phyloP scores from a whole-genome alignment of 2,797 vertebrate genomes.

The Trachops cirrhosus region DNA sequence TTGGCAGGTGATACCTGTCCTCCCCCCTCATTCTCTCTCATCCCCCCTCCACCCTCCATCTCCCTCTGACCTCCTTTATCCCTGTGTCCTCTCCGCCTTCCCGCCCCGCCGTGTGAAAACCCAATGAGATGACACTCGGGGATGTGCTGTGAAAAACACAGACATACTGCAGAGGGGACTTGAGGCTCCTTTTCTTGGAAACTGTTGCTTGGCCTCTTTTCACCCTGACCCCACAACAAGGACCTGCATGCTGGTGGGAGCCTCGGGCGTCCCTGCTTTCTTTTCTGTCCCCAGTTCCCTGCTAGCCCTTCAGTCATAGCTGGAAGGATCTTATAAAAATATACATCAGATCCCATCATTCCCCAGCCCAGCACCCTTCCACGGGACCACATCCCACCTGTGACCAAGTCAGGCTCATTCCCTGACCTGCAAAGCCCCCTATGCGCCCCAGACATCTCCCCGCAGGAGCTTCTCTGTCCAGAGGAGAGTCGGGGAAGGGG shows the following conservation, averaged over 20 bases:
- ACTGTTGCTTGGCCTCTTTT: not conserved
- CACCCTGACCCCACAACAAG: not conserved
- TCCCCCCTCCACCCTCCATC: no score
- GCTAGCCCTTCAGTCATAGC: not conserved
- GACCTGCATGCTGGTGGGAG: not conserved
- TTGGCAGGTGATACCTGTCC: not conserved
- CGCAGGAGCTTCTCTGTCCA: no score
- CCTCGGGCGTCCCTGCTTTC: not conserved
- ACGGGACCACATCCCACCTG: not conserved
- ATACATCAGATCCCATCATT: not conserved
- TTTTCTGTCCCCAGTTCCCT: not conserved
- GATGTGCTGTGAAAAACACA: not conserved
- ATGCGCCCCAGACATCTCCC: not conserved
- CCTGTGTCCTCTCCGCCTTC: not conserved
- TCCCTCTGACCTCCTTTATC: not conserved
- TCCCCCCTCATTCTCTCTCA: no score
- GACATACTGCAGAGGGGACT: not conserved
- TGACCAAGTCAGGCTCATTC: not conserved
- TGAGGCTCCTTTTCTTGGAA: not conserved
- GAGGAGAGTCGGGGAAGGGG: not conserved
- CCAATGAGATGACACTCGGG: fast-evolving
- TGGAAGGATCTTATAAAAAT: not conserved
- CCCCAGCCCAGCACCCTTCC: not conserved
- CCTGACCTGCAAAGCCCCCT: fast-evolving
- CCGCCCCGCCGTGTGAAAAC: not conserved